A percentile compares a stretch with the other conserved stretches of the same genome.
These are phyloP conservation scores for Drosophila diplacantha DNA, from an alignment of 2,888 invertebrate genomes.

Conservation along the genomic window DNA sequence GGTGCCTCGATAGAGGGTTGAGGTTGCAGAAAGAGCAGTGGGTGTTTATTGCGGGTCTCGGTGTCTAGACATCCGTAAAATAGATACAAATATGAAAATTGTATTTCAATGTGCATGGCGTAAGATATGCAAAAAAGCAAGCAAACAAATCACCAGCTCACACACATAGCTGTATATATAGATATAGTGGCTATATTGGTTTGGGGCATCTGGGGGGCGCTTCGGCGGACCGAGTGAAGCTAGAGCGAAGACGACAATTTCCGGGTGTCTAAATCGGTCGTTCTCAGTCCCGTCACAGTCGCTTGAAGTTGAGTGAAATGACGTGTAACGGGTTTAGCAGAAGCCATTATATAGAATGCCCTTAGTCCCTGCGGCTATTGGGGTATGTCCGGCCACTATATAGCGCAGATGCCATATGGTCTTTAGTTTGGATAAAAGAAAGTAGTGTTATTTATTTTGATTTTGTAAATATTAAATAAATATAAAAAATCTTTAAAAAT, in stretches of 20 bases:
- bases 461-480: background rate
- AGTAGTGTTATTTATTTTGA: background rate
- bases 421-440: background rate
- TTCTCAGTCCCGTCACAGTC: constrained; percentile 41
- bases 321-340: constrained; percentile 43
- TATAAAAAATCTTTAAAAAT: background rate
- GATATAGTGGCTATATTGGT: constrained; percentile 8
- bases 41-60: constrained; percentile 22
- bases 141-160: constrained; percentile 23
- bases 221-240: constrained; percentile 26
- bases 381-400: constrained; percentile 16
- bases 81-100: constrained; percentile 37
- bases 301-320: constrained; percentile 46
- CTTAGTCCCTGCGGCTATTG: constrained; percentile 4
- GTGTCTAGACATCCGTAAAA: constrained; percentile 39
- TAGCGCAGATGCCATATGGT: constrained; percentile 12
- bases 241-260: constrained; percentile 53
- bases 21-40: constrained; percentile 10
- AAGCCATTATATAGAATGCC: constrained; percentile 19
- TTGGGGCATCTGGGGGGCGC: constrained; percentile 2
- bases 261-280: constrained; percentile 67
- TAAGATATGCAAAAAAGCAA: constrained; percentile 21
- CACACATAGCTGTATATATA: background rate
- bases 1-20: constrained; percentile 8
- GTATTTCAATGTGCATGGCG: constrained; percentile 33